A percentile compares a stretch with the other conserved stretches of the same genome.
Conservation (phyloP, 2,888 invertebrate genomes). For the Apantesis nais region DNA sequence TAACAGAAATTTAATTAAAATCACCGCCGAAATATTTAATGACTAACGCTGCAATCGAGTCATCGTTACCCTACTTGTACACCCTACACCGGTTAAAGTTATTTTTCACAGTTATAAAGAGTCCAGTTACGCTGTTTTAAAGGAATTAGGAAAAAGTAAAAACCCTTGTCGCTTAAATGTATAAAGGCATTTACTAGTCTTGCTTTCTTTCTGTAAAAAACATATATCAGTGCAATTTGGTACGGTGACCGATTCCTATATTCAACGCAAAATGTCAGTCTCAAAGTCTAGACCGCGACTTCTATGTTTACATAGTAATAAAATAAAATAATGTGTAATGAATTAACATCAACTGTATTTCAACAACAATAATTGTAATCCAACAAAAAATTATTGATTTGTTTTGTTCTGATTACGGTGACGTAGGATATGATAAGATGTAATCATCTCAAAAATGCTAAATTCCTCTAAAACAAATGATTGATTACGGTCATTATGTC, state of each 20-base stretch:
- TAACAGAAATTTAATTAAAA: neutral
- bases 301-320: neutral
- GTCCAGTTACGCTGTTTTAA: neutral
- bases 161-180: neutral
- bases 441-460: neutral
- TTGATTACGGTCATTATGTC: neutral
- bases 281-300: neutral
- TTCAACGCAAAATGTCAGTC: neutral
- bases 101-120: neutral
- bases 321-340: neutral
- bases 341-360: neutral
- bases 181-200: neutral
- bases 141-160: neutral
- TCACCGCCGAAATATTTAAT: neutral
- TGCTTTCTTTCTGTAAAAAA: neutral
- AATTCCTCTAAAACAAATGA: neutral
- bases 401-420: neutral
- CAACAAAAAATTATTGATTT: neutral
- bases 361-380: neutral
- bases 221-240: neutral
- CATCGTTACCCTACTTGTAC: neutral
- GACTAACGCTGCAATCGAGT: conserved; percentile 2
- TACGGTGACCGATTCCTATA: neutral
- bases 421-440: neutral
- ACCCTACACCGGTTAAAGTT: neutral